Percentiles rank a stretch among this genome's conserved stretches.
phyloP scores from a whole-genome alignment of 1,140 invertebrate genomes.

The Lucilia sericata region DNA sequence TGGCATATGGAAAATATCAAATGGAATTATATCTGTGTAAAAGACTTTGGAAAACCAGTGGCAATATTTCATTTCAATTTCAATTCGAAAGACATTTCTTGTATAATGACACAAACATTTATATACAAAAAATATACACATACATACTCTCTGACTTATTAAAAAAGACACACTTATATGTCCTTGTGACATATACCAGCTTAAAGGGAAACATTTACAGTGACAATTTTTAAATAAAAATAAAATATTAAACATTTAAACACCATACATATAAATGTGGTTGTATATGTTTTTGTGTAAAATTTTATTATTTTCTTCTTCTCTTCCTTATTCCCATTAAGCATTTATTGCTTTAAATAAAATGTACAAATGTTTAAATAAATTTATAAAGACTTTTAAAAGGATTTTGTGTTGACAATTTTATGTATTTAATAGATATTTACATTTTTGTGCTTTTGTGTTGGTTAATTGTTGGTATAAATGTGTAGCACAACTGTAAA shows the following conservation, averaged over 20 bases:
- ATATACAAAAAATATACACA: background rate
- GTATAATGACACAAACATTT: too few species aligned
- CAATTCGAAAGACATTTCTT: conserved; percentile 6
- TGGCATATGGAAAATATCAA: conserved; percentile 2
- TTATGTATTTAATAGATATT: background rate
- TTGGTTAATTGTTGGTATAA: background rate
- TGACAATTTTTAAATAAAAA: too few species aligned
- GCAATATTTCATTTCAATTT: conserved; percentile 1
- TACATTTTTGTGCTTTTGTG: background rate
- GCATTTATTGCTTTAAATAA: conserved; percentile 8
- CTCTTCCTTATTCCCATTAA: background rate
- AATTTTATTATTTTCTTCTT: background rate
- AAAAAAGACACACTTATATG: background rate
- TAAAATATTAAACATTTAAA: too few species aligned
- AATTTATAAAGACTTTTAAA: conserved; percentile 14
- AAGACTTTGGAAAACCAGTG: background rate
- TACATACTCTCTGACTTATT: background rate
- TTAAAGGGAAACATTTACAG: too few species aligned
- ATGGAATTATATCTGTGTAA: background rate
- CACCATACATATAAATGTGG: background rate
- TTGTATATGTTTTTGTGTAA: background rate
- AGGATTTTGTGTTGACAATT: background rate
- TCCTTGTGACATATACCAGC: background rate
- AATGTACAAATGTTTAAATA: conserved; percentile 17
- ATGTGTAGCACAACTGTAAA: background rate